Evolutionary conservation across 2,797 vertebrate genomes (phyloP), one percentile per base, ranked within the genome.

Genomic region (Geotrypetes seraphini): DNA sequence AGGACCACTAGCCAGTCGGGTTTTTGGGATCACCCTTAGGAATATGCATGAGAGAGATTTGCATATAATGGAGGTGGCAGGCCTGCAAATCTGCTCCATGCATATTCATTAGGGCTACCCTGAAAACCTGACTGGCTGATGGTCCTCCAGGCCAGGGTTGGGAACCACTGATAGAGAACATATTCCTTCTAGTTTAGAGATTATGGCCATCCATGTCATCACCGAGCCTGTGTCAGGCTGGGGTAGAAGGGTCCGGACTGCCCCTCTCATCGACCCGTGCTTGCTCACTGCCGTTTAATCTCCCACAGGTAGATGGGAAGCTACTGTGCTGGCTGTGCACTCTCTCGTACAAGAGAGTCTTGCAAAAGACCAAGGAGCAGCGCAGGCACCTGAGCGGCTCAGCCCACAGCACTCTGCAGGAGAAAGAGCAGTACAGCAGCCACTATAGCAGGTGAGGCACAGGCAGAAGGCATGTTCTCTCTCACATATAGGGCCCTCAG

Each of bases 351-450:
- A 82, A 81, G 34, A 65, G 81, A 16, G 81, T 81, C 33, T 67
- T 84, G 5, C 79, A 84, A 63, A 84, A 84, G 65, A 78, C 78
- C 60, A 81, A 81, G 73, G 76, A 84, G 53, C 79, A 84, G 47
- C 79, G 73, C 53, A 81, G 73, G 28, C 78, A 79, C 46, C 44
- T 79, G 42, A 75, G 73, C 53, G 70, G 75, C 36, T 78, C 81
- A 2, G 76, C 75, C 8, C 57, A 74, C 16, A 38, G 42, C 1
- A 40, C 73, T 56, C 61, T 82, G 36, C 75, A 71, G 7, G 76
- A 84, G 60, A 84, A 79, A 47, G 74, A 81, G 3, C 78, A 75
- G 46, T 78, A 66, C 33, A 76, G 66, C 4, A 50, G 71, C 19
- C 51, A 81, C 35, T 73, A 72, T 40, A 39, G 67, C 3, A n/a